phyloP scores from a whole-genome alignment of 2,113 vertebrate species.

The Peucedramus taeniatus region DNA sequence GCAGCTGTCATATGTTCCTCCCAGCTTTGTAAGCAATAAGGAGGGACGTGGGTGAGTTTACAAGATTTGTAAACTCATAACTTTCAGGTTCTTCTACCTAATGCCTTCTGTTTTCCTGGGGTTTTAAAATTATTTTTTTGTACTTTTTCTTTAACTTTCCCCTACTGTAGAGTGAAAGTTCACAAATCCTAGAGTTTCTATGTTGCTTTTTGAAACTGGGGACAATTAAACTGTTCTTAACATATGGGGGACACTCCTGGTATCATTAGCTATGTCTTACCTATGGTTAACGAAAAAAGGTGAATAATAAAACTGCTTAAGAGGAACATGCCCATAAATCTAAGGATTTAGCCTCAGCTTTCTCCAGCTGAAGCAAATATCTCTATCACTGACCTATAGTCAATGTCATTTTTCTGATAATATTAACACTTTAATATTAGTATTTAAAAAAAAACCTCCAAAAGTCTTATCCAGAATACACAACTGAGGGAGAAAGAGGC shows the following conservation, averaged over 20 bases:
- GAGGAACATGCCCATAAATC: neutral
- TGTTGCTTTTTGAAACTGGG: neutral
- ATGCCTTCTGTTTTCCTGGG: neutral
- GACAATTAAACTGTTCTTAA: neutral
- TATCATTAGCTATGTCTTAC: neutral
- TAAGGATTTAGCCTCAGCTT: neutral
- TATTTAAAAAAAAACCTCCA: neutral
- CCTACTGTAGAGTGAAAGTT: neutral
- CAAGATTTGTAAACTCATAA: neutral
- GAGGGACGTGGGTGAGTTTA: neutral
- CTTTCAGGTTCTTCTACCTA: neutral
- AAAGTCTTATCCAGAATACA: neutral
- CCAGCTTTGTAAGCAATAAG: conserved; percentile 11
- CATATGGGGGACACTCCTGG: neutral
- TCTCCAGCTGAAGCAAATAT: neutral
- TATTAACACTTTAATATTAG: neutral
- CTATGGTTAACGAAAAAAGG: neutral
- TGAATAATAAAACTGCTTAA: neutral
- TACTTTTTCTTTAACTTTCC: neutral
- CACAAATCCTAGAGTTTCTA: neutral
- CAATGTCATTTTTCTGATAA: neutral
- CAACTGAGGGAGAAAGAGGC: neutral
- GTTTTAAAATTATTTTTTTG: neutral
- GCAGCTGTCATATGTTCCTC: conserved; percentile 38
- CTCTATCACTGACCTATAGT: neutral